Evolutionary conservation across 2,113 vertebrate genomes (phyloP), one percentile per base, ranked within the genome.

Genomic region (Dasypus novemcinctus): DNA sequence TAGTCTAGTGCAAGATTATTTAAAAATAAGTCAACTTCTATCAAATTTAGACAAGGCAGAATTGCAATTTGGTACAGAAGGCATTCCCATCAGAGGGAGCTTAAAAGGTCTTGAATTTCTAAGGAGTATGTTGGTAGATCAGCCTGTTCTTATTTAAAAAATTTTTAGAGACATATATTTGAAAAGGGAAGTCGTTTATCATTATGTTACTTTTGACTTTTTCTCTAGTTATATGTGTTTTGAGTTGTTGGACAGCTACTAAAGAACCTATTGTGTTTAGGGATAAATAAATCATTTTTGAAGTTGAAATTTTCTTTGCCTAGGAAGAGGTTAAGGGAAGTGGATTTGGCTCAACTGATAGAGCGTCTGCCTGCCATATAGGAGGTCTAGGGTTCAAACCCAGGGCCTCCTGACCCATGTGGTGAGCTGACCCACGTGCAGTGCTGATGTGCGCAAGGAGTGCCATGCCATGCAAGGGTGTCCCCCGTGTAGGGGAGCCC

Each of bases 281-380:
- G 7, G 84, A 18, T 83, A 61, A 74, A 69, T 61, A 84, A 74
- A 31, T 91, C 14, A 81, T 84, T 15, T 79, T 79, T 63, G 31
- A 72, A 81, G 7, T 66, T 95, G 20, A 18, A 88, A 78, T 95
- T 90, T 92, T 94, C 69, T 94, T 87, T 90, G 41, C 41, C 25
- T 64, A 83, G 46, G 68, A 87, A 88, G 38, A 71, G 4, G 14
- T 92, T n/a, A n/a, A n/a, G n/a, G n/a, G n/a, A n/a, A n/a, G n/a
- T n/a, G n/a, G n/a, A n/a, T n/a, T n/a, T n/a, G n/a, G n/a, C n/a
- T n/a, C n/a, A n/a, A n/a, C n/a, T n/a, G n/a, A n/a, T n/a, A n/a
- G n/a, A n/a, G n/a, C n/a, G n/a, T n/a, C n/a, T n/a, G n/a, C n/a
- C n/a, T n/a, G n/a, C n/a, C n/a, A n/a, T n/a, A n/a, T n/a, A n/a